Evolutionary conservation across 92 coral and sea anemone genomes (phyloP).

Genomic region (Nematostella vectensis): DNA sequence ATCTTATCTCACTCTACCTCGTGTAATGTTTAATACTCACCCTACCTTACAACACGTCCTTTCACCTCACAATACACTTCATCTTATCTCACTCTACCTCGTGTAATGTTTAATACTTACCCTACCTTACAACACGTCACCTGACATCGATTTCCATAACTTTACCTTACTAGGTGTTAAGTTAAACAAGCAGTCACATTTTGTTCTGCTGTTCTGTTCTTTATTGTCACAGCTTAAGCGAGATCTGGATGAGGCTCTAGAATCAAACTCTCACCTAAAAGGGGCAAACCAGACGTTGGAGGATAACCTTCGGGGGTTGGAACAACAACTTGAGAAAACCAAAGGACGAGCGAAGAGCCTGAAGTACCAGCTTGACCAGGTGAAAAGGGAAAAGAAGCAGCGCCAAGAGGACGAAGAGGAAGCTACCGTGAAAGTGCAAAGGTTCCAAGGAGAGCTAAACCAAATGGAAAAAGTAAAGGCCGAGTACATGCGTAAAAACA

Average conservation of each 20-base stretch:
- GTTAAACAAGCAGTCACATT: too few relatives aligned
- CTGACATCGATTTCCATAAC: too few relatives aligned
- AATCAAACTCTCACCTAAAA: slow-evolving; percentile 39
- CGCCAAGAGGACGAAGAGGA: slow-evolving; percentile 55
- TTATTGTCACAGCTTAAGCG: slow-evolving; percentile 74
- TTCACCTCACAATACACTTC: too few relatives aligned
- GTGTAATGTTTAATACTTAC: too few relatives aligned
- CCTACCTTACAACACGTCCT: too few relatives aligned
- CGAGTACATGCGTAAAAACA: slow-evolving; percentile 76
- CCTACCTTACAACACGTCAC: too few relatives aligned
- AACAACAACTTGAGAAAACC: slow-evolving; percentile 40
- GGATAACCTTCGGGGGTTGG: slow-evolving; percentile 47
- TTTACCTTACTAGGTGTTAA: too few relatives aligned
- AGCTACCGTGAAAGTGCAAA: slow-evolving; percentile 55
- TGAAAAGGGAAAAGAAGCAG: slow-evolving; percentile 39
- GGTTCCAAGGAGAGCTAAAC: slow-evolving; percentile 67
- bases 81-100: too few relatives aligned
- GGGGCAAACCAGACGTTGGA: slow-evolving; percentile 58
- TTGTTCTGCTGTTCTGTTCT: too few relatives aligned
- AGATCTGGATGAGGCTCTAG: slow-evolving; percentile 71
- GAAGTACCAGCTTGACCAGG: slow-evolving; percentile 59
- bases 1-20: too few relatives aligned
- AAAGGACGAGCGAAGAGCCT: slow-evolving; percentile 41
- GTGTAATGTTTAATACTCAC: too few relatives aligned
- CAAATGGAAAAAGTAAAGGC: slow-evolving; percentile 73